Base-by-base conservation (phyloP, 2,888 invertebrate species). In the Aleiodes testaceus region DNA sequence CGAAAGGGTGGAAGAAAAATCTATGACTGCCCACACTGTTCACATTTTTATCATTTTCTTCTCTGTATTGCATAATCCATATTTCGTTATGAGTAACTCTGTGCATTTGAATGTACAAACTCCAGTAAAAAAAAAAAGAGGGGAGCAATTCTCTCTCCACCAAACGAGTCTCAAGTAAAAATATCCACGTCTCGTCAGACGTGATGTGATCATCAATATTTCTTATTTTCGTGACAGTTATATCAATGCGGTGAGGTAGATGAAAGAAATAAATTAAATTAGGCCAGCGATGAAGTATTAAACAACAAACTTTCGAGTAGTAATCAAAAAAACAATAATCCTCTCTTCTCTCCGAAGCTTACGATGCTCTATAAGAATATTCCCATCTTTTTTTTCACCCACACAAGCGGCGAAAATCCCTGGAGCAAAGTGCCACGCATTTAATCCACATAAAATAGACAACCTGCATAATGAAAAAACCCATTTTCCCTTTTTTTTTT, bases 171-270 rank as follows among this genome's bases (percentile, higher is more conserved):
- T 30, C 20, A 53, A 53, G 59, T 59, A 59, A 59, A 59, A 59
- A 59, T 36, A 59, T 16, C 42, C 59, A 59, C 59, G 59, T 42
- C 36, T 59, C 42, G 59, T 59, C 59, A 59, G 36, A 59, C 59
- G 59, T 59, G 36, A 59, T 59, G 59, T 18, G 59, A 59, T 59
- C 59, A 14, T 42, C 36, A 59, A 59, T 59, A 36, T 59, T 36
- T 42, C 14, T 16, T 14, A 16, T n/a, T 6, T 16, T 49, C 49
- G 49, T 49, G 49, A 49, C 14, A 16, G 49, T 7, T 49, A 7
- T 49, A 49, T 49, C 49, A 49, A 49, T 49, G 14, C 2, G n/a
- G 49, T 5, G 2, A 49, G 4, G 14, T n/a, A 49, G 11, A 49
- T 16, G 16, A n/a, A 49, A 49, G 1, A 7, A 16, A 49, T 49